phyloP scores from a whole-genome alignment of 2,888 invertebrate species.

The Lithophane ornitopus region DNA sequence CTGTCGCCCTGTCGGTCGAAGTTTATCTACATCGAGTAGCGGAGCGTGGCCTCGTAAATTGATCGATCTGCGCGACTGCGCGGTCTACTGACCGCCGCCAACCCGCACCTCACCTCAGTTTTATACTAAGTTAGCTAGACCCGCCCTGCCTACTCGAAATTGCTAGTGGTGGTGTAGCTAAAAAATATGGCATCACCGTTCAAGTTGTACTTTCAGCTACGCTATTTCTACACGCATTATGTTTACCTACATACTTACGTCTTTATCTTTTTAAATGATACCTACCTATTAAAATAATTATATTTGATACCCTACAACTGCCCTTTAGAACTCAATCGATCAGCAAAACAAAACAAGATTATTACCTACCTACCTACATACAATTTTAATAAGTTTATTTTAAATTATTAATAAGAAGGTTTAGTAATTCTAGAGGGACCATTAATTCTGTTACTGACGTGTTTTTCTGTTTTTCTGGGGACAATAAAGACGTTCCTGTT shows the following conservation, averaged over 20 bases:
- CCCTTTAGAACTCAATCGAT: constrained; percentile 27
- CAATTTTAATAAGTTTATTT: constrained; percentile 32
- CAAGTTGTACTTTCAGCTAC: neutral
- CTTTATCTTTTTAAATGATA: neutral
- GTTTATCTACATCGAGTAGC: neutral
- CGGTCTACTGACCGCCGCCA: neutral
- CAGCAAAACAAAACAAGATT: constrained; percentile 12
- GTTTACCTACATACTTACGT: neutral
- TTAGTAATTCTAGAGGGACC: constrained; percentile 40
- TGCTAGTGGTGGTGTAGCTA: constrained; percentile 3
- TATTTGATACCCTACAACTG: constrained; percentile 7
- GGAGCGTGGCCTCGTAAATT: neutral
- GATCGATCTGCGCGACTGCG: constrained; percentile 26
- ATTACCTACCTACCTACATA: no score
- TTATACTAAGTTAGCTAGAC: neutral
- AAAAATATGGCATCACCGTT: constrained; percentile 11
- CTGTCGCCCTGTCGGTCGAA: neutral
- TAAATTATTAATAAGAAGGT: constrained; percentile 29
- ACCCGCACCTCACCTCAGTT: neutral
- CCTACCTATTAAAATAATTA: neutral
- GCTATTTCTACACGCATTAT: neutral
- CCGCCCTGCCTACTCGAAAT: neutral
- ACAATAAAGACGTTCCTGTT: constrained; percentile 61
- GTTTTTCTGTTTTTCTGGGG: constrained; percentile 25
- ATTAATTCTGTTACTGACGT: constrained; percentile 17